Percentiles rank a stretch among this genome's conserved stretches.
phyloP scores from a whole-genome alignment of 2,113 vertebrate genomes.

The Gyps fulvus region DNA sequence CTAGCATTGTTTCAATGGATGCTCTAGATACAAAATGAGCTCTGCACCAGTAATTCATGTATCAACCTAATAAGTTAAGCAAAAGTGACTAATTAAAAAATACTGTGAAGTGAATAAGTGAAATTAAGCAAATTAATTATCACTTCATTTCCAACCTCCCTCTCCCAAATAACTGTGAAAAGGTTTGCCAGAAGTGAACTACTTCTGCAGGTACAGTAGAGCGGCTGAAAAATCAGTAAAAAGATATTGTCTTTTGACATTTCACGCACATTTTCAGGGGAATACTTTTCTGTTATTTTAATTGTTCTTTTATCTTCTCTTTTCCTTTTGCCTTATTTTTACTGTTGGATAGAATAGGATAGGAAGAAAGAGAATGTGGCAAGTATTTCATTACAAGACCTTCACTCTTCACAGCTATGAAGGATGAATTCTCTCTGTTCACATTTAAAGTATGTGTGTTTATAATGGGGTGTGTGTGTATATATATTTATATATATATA shows the following conservation, averaged over 20 bases:
- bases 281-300: background rate
- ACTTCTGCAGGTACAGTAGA: background rate
- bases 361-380: background rate
- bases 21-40: background rate
- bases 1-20: background rate
- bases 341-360: background rate
- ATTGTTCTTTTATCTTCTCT: background rate
- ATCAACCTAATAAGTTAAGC: background rate
- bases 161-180: background rate
- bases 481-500: too few species aligned
- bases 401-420: background rate
- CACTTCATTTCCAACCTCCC: background rate
- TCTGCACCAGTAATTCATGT: background rate
- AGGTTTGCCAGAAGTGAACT: background rate
- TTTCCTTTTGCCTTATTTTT: background rate
- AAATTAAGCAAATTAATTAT: background rate
- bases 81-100: background rate
- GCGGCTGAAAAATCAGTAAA: background rate
- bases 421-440: background rate
- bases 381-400: background rate
- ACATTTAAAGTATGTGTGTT: background rate
- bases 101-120: background rate
- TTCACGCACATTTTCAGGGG: background rate
- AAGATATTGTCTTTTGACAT: background rate
- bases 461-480: accelerated